These are phyloP conservation scores for Grammomys surdaster DNA, from an alignment of 2,113 vertebrate genomes.

Conservation along the genomic window DNA sequence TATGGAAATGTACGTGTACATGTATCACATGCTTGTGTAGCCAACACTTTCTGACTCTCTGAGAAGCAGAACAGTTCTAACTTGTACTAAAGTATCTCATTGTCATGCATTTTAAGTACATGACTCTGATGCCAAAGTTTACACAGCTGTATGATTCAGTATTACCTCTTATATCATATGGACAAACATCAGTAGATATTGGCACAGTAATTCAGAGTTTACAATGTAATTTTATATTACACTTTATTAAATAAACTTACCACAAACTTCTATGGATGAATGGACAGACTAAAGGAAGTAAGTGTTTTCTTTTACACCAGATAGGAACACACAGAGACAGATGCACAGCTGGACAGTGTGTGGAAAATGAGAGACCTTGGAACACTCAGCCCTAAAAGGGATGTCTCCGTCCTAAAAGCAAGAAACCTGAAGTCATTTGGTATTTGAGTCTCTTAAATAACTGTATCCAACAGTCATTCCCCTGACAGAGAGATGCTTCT, in stretches of 20 bases:
- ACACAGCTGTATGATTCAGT: neutral
- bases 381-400: neutral
- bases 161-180: neutral
- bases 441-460: neutral
- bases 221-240: neutral
- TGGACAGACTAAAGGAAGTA: neutral
- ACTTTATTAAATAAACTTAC: neutral
- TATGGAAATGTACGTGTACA: neutral
- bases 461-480: neutral
- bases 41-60: neutral
- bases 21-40: neutral
- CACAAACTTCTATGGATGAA: neutral
- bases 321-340: neutral
- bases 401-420: neutral
- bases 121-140: neutral
- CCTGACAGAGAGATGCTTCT: neutral
- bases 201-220: neutral
- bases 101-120: neutral
- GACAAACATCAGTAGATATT: neutral
- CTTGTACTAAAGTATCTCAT: neutral
- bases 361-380: neutral
- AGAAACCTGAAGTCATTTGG: neutral
- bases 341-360: neutral
- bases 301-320: neutral
- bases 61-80: neutral